Evolutionary conservation across 2,797 vertebrate genomes (phyloP).

Genomic region (Mionectes olivaceus): DNA sequence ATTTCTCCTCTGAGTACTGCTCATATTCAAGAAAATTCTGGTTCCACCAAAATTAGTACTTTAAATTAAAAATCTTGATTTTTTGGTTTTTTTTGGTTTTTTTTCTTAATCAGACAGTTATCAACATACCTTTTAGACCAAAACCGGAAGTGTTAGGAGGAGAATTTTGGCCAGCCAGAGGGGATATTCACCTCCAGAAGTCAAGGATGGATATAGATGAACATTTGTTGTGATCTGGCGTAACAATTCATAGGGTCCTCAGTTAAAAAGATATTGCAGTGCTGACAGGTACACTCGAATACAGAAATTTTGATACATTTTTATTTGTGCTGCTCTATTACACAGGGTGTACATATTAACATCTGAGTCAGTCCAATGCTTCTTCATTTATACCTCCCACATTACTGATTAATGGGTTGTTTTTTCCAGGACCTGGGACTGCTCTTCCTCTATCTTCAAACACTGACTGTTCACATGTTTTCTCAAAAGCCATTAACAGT

Average conservation of each 20-base stretch:
- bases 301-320: not conserved
- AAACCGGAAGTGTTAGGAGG: not conserved
- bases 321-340: not conserved
- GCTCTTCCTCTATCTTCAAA: slow-evolving; percentile 1
- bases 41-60: not conserved
- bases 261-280: not conserved
- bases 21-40: not conserved
- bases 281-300: not conserved
- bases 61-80: not conserved
- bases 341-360: not conserved
- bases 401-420: not conserved
- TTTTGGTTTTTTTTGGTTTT: not conserved
- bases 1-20: not conserved
- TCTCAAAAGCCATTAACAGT: slow-evolving; percentile 4
- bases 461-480: not conserved
- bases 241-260: not conserved
- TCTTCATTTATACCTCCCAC: not conserved
- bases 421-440: not conserved
- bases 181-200: not conserved
- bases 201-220: not conserved
- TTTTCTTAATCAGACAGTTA: not conserved
- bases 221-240: not conserved
- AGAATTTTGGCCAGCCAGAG: not conserved
- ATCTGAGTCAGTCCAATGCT: not conserved
- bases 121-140: not conserved